phyloP scores from a whole-genome alignment of 2,797 vertebrate genomes.

The Gobio occitaniae region DNA sequence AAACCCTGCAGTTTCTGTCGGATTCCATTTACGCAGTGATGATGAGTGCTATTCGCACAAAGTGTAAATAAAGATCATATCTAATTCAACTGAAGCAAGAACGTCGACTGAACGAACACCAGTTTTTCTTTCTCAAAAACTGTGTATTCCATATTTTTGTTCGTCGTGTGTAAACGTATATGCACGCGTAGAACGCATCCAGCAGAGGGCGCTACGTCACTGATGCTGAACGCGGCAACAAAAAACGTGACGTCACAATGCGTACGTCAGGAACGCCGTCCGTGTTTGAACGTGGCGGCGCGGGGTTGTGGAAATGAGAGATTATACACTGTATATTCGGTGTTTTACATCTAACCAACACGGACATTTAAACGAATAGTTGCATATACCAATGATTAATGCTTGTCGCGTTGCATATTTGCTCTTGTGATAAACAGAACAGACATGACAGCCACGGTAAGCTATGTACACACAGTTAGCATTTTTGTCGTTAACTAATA shows the following conservation, averaged over 20 bases:
- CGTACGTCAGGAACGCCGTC: conserved; percentile 59
- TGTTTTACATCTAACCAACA: not conserved
- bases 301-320: not conserved
- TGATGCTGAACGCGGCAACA: not conserved
- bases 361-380: no score
- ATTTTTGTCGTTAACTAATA: not conserved
- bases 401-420: not conserved
- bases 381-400: not conserved
- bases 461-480: not conserved
- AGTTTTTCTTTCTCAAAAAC: not conserved
- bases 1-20: no score
- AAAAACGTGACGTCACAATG: conserved; percentile 4
- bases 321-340: not conserved
- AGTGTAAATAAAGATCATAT: not conserved
- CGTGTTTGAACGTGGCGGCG: conserved; percentile 74
- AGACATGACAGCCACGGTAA: conserved; percentile 52
- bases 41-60: not conserved
- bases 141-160: no score
- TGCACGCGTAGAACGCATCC: not conserved
- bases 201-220: conserved; percentile 28
- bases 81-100: no score
- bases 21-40: not conserved
- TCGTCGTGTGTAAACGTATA: no score
- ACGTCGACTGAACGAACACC: no score
- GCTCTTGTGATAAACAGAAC: not conserved